phyloP scores from a whole-genome alignment of 2,113 vertebrate species.

The Felis chaus region DNA sequence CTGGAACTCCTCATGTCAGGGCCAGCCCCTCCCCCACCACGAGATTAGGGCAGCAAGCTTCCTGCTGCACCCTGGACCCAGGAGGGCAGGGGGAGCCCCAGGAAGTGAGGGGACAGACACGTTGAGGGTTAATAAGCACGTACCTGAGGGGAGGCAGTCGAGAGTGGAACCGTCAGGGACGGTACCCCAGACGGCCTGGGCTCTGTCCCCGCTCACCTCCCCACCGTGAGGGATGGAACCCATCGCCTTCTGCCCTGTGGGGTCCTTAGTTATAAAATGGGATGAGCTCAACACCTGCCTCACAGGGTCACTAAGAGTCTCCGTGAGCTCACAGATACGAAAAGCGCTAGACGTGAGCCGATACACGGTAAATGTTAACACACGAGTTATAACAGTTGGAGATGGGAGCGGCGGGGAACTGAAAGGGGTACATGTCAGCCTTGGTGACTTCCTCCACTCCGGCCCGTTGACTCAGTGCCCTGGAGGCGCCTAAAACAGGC shows the following conservation, averaged over 20 bases:
- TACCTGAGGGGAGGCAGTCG: no score
- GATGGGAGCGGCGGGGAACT: neutral
- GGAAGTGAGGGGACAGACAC: no score
- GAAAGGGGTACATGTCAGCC: accelerated
- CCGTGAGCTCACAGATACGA: no score
- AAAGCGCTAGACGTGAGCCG: neutral
- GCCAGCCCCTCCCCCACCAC: neutral
- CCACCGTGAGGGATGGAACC: accelerated
- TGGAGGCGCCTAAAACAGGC: neutral
- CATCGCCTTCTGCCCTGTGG: neutral
- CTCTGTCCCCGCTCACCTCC: neutral
- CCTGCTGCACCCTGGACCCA: neutral
- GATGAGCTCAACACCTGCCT: neutral
- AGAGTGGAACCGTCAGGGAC: neutral
- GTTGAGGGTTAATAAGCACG: neutral
- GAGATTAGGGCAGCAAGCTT: neutral
- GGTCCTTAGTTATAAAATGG: neutral
- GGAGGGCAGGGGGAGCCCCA: no score
- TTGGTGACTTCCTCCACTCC: neutral
- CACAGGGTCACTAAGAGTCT: neutral
- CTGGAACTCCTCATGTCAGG: neutral
- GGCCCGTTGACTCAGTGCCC: accelerated
- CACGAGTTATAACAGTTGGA: neutral
- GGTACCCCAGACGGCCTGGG: neutral
- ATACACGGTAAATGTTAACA: accelerated